A percentile compares a stretch with the other conserved stretches of the same genome.
phyloP scores from a whole-genome alignment of 2,888 invertebrate species.

The Drosophila paucipuncta region DNA sequence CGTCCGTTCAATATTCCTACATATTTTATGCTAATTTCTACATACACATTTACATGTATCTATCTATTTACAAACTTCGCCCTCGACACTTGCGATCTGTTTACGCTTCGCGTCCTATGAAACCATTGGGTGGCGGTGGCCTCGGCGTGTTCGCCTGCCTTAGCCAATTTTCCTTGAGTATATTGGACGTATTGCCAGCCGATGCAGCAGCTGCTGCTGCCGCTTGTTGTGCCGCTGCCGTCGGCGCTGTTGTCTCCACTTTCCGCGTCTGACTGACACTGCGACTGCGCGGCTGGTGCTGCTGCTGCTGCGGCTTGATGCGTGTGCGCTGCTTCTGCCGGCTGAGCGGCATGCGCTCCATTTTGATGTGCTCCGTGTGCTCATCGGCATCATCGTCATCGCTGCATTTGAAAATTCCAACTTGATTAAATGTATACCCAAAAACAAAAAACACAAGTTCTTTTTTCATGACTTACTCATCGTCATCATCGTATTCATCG shows the following conservation, averaged over 20 bases:
- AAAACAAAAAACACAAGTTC: not conserved
- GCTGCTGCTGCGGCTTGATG: conserved; percentile 24
- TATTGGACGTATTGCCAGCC: conserved; percentile 57
- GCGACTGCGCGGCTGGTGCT: conserved; percentile 56
- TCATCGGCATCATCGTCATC: conserved; percentile 63
- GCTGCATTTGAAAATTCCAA: conserved; percentile 11
- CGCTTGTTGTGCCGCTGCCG: conserved; percentile 22
- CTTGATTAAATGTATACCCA: not conserved
- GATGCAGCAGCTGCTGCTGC: conserved; percentile 22
- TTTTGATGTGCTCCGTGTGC: conserved; percentile 76
- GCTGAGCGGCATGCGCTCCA: conserved; percentile 78
- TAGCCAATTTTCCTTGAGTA: conserved; percentile 83
- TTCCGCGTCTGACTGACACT: conserved; percentile 67
- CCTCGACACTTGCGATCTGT: conserved; percentile 19
- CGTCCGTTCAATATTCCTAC: conserved; percentile 3
- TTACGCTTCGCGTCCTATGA: conserved; percentile 83
- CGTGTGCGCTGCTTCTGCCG: conserved; percentile 54
- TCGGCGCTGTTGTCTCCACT: conserved; percentile 28
- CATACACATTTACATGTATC: conserved; percentile 16
- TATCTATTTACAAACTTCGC: conserved; percentile 50
- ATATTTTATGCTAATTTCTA: conserved; percentile 38
- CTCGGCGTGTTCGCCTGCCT: conserved; percentile 66
- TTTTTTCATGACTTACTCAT: conserved; percentile 35
- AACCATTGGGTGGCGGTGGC: conserved; percentile 84
- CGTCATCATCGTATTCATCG: conserved; percentile 54